Evolutionary conservation across 2,888 invertebrate species (phyloP), one percentile per base, ranked within the genome.

Genomic region (Adelphocoris suturalis): DNA sequence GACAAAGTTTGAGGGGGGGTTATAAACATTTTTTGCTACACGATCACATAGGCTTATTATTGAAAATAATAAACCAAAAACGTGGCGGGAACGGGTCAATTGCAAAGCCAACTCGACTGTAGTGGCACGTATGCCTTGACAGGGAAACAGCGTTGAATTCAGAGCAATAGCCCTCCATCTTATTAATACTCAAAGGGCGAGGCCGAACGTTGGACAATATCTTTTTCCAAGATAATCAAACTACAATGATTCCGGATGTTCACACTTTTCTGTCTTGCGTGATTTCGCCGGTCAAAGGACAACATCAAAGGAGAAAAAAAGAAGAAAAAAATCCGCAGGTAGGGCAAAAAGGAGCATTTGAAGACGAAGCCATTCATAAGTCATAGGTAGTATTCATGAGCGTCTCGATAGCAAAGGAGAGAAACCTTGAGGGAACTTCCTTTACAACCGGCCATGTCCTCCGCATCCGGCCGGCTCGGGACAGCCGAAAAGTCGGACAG

Each of bases 401-500:
- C 23, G 3, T 61, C 61, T 68, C 23, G 68, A 23, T 68, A 68
- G 68, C 68, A 23, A n/a, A 61, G 19, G 61, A 11, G 19, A 61
- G 19, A 16, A 61, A 16, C 61, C 61, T 68, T 23, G 68, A 27
- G 7, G 68, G 23, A 68, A 23, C 68, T 68, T 68, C 68, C 68
- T 68, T 68, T 19, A 68, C 68, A 68, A 68, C 19, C 61, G 4
- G 16, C 76, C 4, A 47, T 80, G 80, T 80, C 80, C 80, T 80
- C 80, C 46, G 19, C 80, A 80, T 80, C 80, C 80, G 80, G 80
- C 80, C 80, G 46, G 80, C 80, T 46, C 46, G 5, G n/a, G 46
- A 46, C 16, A 46, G 48, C 48, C 80, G 46, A 48, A 78, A 46
- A 48, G 46, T 27, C 52, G 82, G 55, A 82, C 55, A 82, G 82